Evolutionary conservation across 2,888 invertebrate genomes (phyloP), one percentile per base, ranked within the genome.

Genomic region (Phrixothrix hirtus): DNA sequence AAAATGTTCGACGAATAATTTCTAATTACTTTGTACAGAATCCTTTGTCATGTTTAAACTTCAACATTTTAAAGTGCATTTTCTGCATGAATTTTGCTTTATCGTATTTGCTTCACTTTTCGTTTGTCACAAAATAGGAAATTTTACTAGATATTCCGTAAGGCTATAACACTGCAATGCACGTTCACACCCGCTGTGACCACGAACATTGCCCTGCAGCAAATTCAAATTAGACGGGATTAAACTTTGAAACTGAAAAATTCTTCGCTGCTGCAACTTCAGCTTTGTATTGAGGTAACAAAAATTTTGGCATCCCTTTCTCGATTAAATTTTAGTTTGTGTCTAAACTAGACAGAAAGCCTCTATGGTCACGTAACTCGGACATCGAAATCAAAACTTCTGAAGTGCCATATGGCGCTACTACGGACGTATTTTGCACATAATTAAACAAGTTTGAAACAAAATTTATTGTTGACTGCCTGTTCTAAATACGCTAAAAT

Each of bases 331-430:
- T 37, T 43, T 9, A 16, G 26, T 29, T 43, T 36, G 41, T 42
- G 49, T 50, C 43, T 41, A 42, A 48, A 42, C 48, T 41, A 29
- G 12, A 13, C 26, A 15, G 41, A 36, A 46, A 52, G 15, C 39
- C 17, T 46, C 41, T 29, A 41, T 32, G 39, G 53, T 53, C 53
- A 53, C 53, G 53, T 53, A 53, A 29, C 53, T 47, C 36, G 53
- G 53, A 48, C 48, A 53, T 48, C 29, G 47, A 38, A 53, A 53
- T 53, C 52, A 52, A 51, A 52, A 52, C 52, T 52, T 52, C 37
- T 34, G 34, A 35, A 44, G 52, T 46, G 52, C 46, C 52, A 52
- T 52, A 52, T 52, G 52, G 52, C 37, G 52, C 52, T 41, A 42
- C 26, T 26, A 14, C 42, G 52, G 51, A 46, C 45, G 52, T 46